phyloP scores from a whole-genome alignment of 1,140 invertebrate genomes.

The Aphelinus certus region DNA sequence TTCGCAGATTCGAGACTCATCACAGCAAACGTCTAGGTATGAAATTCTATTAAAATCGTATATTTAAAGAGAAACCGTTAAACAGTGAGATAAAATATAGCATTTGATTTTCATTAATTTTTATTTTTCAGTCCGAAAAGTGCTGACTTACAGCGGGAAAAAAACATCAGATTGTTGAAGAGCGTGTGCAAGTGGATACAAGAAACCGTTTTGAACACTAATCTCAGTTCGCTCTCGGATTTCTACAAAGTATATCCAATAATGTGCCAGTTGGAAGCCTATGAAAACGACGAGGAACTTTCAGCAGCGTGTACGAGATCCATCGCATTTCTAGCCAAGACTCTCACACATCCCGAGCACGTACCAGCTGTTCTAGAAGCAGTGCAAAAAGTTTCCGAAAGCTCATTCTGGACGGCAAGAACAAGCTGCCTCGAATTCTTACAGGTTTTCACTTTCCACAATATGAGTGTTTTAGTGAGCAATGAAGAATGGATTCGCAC shows the following conservation, averaged over 20 bases:
- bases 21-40: too few species aligned
- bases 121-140: not conserved
- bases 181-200: conserved; percentile 65
- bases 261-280: conserved; percentile 79
- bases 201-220: conserved; percentile 47
- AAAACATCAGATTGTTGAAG: conserved; percentile 38
- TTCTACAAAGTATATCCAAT: conserved; percentile 73
- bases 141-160: not conserved
- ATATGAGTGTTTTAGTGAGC: conserved; percentile 77
- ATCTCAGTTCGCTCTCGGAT: conserved; percentile 64
- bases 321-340: conserved; percentile 73
- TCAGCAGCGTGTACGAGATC: conserved; percentile 72
- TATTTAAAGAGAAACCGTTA: too few species aligned
- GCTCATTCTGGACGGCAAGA: conserved; percentile 82
- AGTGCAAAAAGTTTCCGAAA: conserved; percentile 60
- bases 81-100: too few species aligned
- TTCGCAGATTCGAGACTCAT: too few species aligned
- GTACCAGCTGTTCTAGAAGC: conserved; percentile 67
- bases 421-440: conserved; percentile 78
- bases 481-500: conserved; percentile 66
- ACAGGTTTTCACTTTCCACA: conserved; percentile 85
- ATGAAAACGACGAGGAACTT: conserved; percentile 84
- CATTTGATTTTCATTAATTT: too few species aligned
- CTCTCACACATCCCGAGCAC: conserved; percentile 65
- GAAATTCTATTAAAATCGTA: too few species aligned